These are phyloP conservation scores for Enteromius mattozi DNA, from an alignment of 2,797 vertebrate genomes.

Conservation along the genomic window DNA sequence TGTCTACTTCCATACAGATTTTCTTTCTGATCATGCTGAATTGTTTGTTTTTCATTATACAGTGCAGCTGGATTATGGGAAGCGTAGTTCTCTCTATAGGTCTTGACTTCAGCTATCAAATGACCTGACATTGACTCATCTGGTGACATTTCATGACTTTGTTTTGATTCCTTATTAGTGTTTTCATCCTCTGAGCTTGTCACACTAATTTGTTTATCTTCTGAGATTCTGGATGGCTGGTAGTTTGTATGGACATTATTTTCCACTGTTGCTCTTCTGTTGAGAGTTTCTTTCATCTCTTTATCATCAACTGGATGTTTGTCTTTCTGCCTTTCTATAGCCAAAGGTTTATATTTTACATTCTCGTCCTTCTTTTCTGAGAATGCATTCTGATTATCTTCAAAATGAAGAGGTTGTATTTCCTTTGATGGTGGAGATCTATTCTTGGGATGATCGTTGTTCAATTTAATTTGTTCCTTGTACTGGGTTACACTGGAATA, in stretches of 20 bases:
- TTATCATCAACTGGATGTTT: slow-evolving; percentile 18
- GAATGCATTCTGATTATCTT: slow-evolving; percentile 11
- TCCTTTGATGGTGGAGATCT: slow-evolving; percentile 19
- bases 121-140: slow-evolving; percentile 2
- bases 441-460: slow-evolving; percentile 32
- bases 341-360: slow-evolving; percentile 7
- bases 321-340: background rate
- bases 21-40: slow-evolving; percentile 21
- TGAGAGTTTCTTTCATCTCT: background rate
- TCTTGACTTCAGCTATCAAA: slow-evolving; percentile 19
- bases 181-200: slow-evolving; percentile 7
- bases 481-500: slow-evolving; percentile 58
- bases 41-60: slow-evolving; percentile 28
- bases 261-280: background rate
- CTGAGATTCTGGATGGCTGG: slow-evolving; percentile 23
- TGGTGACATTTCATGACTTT: slow-evolving; percentile 13
- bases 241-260: slow-evolving; percentile 18
- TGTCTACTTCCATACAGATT: slow-evolving; percentile 2
- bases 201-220: slow-evolving; percentile 8
- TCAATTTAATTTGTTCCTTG: slow-evolving; percentile 47
- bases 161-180: background rate
- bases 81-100: slow-evolving; percentile 3
- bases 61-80: background rate
- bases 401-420: slow-evolving; percentile 8
- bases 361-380: slow-evolving; percentile 19